Conservation (phyloP, 2,888 invertebrate genomes). For the Sinopyrophorus schimmeli region DNA sequence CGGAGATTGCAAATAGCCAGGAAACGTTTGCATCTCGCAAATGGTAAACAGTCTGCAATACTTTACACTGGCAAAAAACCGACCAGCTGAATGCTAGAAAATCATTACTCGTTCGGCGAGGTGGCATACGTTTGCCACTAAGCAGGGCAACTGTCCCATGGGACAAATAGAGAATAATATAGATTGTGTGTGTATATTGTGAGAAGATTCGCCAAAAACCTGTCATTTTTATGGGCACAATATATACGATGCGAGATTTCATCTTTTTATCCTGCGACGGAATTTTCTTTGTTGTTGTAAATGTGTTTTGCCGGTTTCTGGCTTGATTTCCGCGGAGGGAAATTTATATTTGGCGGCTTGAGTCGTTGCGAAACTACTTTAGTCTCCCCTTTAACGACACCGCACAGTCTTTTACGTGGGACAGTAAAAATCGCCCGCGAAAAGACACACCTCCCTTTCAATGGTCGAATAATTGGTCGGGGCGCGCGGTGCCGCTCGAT, state of each 20-base stretch:
- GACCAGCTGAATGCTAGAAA: slow-evolving; percentile 28
- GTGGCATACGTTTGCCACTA: slow-evolving; percentile 26
- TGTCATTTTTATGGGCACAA: slow-evolving; percentile 48
- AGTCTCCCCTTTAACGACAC: slow-evolving; percentile 25
- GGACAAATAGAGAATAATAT: slow-evolving; percentile 46
- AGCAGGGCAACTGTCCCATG: slow-evolving; percentile 39
- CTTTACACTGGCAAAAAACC: slow-evolving; percentile 27
- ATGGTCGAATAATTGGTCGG: slow-evolving; percentile 15
- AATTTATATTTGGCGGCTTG: slow-evolving; percentile 49
- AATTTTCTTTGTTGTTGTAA: slow-evolving; percentile 49
- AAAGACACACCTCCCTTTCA: slow-evolving; percentile 20
- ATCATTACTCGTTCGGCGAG: slow-evolving; percentile 22
- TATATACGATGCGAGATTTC: slow-evolving; percentile 47
- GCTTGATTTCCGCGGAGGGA: slow-evolving; percentile 52
- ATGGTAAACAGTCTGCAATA: slow-evolving; percentile 28
- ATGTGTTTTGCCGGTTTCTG: slow-evolving; percentile 45
- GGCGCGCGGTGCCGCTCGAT: too few species aligned
- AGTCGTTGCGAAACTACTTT: slow-evolving; percentile 31
- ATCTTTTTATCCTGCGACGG: slow-evolving; percentile 45
- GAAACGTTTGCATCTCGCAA: slow-evolving; percentile 29
- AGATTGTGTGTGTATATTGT: slow-evolving; percentile 43
- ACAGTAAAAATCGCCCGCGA: slow-evolving; percentile 18
- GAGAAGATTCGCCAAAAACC: slow-evolving; percentile 43
- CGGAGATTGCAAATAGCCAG: slow-evolving; percentile 24
- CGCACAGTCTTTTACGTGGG: slow-evolving; percentile 21